Evolutionary conservation across 1,140 invertebrate species (phyloP).

Genomic region (Psix sp.): DNA sequence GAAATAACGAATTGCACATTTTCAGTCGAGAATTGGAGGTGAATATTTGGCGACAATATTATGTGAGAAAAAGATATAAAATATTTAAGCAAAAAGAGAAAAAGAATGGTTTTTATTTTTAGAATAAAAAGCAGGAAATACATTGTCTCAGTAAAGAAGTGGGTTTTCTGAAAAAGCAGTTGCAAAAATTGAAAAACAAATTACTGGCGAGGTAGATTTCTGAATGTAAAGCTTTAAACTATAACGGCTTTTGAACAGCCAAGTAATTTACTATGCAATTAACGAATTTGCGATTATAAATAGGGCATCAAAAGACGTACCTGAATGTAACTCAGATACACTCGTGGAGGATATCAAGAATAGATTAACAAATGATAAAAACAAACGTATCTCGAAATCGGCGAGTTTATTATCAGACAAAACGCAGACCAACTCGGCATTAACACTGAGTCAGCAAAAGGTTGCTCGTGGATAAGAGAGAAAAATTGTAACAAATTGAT

Average conservation of each 20-base stretch:
- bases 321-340: neutral
- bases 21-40: conserved; percentile 61
- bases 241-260: neutral
- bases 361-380: conserved; percentile 11
- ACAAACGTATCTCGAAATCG: conserved; percentile 24
- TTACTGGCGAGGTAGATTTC: conserved; percentile 16
- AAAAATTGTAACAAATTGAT: conserved; percentile 5
- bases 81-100: neutral
- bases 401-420: neutral
- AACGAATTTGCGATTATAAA: neutral
- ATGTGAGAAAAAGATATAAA: neutral
- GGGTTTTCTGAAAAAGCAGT: conserved; percentile 12
- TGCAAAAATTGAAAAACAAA: conserved; percentile 10
- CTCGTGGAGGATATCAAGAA: conserved; percentile 29
- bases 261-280: neutral
- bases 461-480: conserved; percentile 9
- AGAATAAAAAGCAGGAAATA: conserved; percentile 23
- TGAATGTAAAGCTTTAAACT: neutral
- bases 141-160: conserved; percentile 27
- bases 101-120: neutral
- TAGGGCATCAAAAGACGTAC: neutral
- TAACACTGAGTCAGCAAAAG: conserved; percentile 20
- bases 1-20: conserved; percentile 62
- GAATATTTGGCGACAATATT: conserved; percentile 2
- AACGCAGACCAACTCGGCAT: neutral